Percentiles rank a stretch among this genome's conserved stretches.
These are phyloP conservation scores for Venusia cambrica DNA, from an alignment of 2,888 invertebrate species.

Conservation along the genomic window DNA sequence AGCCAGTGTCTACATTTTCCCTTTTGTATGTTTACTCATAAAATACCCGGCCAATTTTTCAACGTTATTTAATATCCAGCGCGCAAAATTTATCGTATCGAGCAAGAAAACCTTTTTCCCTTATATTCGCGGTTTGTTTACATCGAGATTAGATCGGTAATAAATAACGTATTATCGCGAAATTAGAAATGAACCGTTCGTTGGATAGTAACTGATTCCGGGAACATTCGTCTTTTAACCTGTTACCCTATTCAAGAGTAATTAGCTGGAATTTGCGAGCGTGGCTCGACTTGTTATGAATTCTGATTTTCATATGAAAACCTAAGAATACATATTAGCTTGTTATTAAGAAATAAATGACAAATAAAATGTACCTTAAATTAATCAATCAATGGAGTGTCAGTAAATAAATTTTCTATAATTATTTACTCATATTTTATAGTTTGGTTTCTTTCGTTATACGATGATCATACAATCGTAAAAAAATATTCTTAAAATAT, in stretches of 20 bases:
- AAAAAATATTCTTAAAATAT: no score
- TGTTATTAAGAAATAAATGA: no score
- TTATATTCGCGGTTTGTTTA: conserved; percentile 6
- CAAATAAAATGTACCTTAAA: no score
- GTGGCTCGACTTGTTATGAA: conserved; percentile 1
- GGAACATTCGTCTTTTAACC: neutral
- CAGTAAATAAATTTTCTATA: no score
- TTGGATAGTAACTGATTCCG: conserved; percentile 4
- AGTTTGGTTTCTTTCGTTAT: no score
- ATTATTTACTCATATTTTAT: no score
- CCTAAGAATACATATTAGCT: neutral
- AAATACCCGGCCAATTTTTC: conserved; percentile 15
- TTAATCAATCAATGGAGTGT: no score
- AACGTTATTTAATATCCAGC: conserved; percentile 17
- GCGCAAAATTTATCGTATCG: conserved; percentile 15
- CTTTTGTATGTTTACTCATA: no score
- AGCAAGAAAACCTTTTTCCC: conserved; percentile 9
- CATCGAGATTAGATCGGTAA: conserved; percentile 14
- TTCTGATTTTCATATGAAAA: neutral
- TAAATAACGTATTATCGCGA: conserved; percentile 23
- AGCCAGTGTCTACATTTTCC: no score
- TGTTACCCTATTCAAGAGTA: conserved; percentile 8
- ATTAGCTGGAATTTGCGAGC: conserved; percentile 3
- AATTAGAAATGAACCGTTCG: conserved; percentile 21
- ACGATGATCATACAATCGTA: no score